phyloP scores from a whole-genome alignment of 2,113 vertebrate species.

The Apus apus region DNA sequence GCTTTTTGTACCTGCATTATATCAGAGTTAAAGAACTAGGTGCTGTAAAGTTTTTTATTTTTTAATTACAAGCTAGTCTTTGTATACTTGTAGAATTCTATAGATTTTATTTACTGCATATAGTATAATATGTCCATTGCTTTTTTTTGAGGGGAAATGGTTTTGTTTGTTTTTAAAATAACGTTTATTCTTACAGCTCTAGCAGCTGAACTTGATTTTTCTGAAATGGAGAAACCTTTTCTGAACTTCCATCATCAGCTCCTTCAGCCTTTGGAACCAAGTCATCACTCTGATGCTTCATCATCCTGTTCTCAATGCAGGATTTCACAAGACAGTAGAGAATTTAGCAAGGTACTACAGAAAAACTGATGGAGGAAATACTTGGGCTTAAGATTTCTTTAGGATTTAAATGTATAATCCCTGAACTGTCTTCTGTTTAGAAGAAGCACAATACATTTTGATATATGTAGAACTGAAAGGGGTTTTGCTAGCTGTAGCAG shows the following conservation, averaged over 20 bases:
- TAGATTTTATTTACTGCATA: background rate
- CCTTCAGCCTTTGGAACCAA: constrained; percentile 72
- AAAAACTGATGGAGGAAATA: background rate
- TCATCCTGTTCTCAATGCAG: constrained; percentile 29
- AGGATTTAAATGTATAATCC: background rate
- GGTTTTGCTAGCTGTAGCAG: background rate
- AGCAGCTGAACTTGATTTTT: constrained; percentile 40
- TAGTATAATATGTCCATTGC: background rate
- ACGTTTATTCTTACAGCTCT: constrained; percentile 20
- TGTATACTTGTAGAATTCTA: background rate
- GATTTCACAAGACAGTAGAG: constrained; percentile 26
- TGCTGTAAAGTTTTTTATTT: background rate
- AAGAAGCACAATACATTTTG: background rate
- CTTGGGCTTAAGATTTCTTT: background rate
- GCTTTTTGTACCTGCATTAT: background rate
- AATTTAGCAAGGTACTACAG: constrained; percentile 61
- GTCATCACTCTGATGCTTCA: constrained; percentile 43
- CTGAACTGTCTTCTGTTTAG: background rate
- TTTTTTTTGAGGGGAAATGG: background rate
- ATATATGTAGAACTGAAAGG: background rate
- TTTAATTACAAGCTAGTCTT: background rate
- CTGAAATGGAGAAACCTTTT: constrained; percentile 57
- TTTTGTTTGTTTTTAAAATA: background rate
- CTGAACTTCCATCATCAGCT: constrained; percentile 31
- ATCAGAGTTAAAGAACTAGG: background rate